Base-by-base conservation (phyloP, 1,140 invertebrate genomes). In the Ceratina australensis region DNA sequence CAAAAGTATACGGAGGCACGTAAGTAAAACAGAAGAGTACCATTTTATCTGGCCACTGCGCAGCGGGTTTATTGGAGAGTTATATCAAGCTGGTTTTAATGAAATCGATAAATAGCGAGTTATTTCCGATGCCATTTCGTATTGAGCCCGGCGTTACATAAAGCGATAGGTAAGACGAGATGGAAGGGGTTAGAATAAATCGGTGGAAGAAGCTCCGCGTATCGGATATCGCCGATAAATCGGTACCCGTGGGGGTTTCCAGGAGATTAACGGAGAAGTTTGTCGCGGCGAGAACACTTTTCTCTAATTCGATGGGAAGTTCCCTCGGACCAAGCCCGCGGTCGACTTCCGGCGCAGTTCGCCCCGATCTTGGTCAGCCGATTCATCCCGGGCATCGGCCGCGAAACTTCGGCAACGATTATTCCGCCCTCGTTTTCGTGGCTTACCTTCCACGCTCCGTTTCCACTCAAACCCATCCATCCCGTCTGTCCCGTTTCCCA, bases 281-380 rank as follows among this genome's bases (percentile, higher is more conserved):
- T 82, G 80, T 84, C 83, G 56, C 76, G 59, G 80, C 77, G 80
- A 85, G 84, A 83, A 88, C 87, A 88, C 87, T 89, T 88, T 88
- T 87, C 88, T 87, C 87, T 88, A 88, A 88, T 89, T 88, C 87
- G 86, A 86, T 82, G 82, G 86, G 79, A 88, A 88, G 87, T 89
- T 87, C 79, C 81, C 68, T 78, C 68, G 79, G 71, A 67, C 80
- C 81, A 74, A 80, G 79, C 85, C 81, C 56, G 65, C 68, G 69
- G 28, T 76, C 79, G 83, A 84, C 71, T 87, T 80, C 60, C 84
- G 78, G 50, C 57, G 60, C 47, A 56, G 69, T 79, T 78, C 26
- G 22, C 60, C 60, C 75, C 72, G 81, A 81, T 86, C 80, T 87
- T 87, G 86, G 85, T 87, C 83, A 86, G 67, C 76, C 80, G 68